Conservation (phyloP, 23 tunicate genomes). For the Ascidia mentula region DNA sequence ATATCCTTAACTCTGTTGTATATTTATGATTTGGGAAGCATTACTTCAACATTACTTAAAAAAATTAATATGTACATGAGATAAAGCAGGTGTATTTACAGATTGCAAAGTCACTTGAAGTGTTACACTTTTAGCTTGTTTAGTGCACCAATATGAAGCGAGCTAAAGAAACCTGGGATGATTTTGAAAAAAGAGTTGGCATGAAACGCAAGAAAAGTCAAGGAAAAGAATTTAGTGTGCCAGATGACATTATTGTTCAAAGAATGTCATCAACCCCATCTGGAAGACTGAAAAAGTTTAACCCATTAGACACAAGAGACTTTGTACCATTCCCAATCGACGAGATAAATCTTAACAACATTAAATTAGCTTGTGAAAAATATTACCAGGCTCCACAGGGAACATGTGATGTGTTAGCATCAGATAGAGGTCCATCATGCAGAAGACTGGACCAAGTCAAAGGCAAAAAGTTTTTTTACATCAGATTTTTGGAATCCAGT, state of each 20-base stretch:
- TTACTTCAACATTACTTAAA: neutral
- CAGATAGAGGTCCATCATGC: constrained; percentile 15
- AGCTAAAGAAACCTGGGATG: constrained; percentile 19
- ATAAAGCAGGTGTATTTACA: neutral
- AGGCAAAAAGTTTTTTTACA: constrained; percentile 8
- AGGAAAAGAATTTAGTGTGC: constrained; percentile 2
- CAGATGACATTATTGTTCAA: constrained; percentile 13
- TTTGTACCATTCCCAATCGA: constrained; percentile 10
- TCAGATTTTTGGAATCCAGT: constrained; percentile 5
- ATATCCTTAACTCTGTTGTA: too few relatives aligned
- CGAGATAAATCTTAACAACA: neutral
- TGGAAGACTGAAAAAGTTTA: constrained; percentile 15
- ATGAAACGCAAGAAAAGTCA: constrained; percentile 14
- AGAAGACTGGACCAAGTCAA: constrained; percentile 15
- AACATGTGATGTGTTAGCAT: constrained; percentile 16
- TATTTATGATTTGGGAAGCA: too few relatives aligned
- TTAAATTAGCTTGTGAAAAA: constrained; percentile 20
- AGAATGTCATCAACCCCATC: constrained; percentile 18
- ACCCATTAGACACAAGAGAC: constrained; percentile 18
- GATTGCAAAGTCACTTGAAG: neutral
- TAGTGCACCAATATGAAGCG: constrained; percentile 9
- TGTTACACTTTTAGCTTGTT: neutral
- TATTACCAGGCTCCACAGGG: constrained; percentile 10
- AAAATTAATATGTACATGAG: neutral
- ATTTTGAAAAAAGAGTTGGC: constrained; percentile 16